Evolutionary conservation across 2,113 vertebrate species (phyloP).

Genomic region (Hemicordylus capensis): DNA sequence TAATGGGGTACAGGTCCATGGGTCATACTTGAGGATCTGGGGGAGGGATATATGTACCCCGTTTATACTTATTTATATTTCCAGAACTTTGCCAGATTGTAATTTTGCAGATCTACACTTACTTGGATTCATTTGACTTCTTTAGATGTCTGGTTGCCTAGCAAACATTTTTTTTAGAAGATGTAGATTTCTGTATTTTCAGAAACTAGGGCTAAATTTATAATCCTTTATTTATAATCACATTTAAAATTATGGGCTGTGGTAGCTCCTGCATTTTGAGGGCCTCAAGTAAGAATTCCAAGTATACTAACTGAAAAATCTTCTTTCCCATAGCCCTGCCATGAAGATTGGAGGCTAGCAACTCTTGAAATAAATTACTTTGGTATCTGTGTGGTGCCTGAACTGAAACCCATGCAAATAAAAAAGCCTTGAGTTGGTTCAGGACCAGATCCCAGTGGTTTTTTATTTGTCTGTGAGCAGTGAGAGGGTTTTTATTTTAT

Average conservation of each 20-base stretch:
- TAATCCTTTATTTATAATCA: neutral
- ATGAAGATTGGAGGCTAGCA: too few species aligned
- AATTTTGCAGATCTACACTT: fast-evolving
- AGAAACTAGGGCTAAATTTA: conserved; percentile 40
- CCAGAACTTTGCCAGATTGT: neutral
- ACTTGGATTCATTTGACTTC: neutral
- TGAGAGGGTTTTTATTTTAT: too few species aligned
- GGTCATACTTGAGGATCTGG: too few species aligned
- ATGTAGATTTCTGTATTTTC: neutral
- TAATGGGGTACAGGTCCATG: too few species aligned
- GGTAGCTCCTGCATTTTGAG: neutral
- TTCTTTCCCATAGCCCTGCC: too few species aligned
- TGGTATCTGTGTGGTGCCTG: neutral
- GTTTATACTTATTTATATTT: neutral
- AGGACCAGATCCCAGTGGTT: neutral
- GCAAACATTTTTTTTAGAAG: fast-evolving
- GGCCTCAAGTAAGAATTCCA: neutral
- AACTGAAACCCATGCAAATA: neutral
- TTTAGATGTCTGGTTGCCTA: conserved; percentile 34
- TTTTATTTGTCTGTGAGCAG: too few species aligned
- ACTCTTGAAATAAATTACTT: neutral
- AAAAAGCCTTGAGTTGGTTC: neutral
- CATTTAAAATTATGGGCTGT: neutral
- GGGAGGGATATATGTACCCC: too few species aligned
- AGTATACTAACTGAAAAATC: neutral